These are phyloP conservation scores for Regulus satrapa DNA, from an alignment of 2,113 vertebrate genomes.

Conservation along the genomic window DNA sequence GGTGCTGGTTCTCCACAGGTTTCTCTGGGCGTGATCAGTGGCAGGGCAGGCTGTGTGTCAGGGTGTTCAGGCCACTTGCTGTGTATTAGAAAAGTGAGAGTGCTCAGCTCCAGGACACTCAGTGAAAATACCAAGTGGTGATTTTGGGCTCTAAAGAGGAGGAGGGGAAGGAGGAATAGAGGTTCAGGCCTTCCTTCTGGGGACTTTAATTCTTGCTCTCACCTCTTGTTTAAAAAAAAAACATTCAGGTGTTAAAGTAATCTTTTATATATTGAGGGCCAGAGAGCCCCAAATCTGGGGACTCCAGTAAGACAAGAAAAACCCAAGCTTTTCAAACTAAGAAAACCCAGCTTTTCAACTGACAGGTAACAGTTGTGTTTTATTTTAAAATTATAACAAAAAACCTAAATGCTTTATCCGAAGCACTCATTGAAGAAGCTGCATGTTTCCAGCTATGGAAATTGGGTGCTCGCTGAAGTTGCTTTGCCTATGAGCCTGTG, in stretches of 20 bases:
- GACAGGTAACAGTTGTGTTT: background rate
- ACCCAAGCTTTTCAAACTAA: background rate
- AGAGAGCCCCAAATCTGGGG: background rate
- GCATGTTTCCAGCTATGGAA: background rate
- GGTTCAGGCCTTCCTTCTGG: background rate
- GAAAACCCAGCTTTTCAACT: background rate
- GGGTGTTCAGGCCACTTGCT: background rate
- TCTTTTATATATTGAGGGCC: background rate
- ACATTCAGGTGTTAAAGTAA: accelerated
- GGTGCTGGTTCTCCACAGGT: background rate
- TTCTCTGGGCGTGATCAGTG: accelerated
- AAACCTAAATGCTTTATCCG: slow-evolving; percentile 1
- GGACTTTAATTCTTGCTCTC: background rate
- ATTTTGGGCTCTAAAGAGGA: background rate
- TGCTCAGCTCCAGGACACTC: background rate
- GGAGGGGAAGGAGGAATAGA: background rate
- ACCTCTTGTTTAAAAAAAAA: background rate
- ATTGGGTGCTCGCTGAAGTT: background rate
- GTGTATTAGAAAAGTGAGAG: background rate
- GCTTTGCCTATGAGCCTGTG: background rate
- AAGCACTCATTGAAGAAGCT: slow-evolving; percentile 20
- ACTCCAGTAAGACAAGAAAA: background rate
- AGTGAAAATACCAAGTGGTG: background rate
- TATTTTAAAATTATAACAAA: background rate
- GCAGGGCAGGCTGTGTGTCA: background rate